Evolutionary conservation across 2,113 vertebrate genomes (phyloP).

Genomic region (Colaptes auratus): DNA sequence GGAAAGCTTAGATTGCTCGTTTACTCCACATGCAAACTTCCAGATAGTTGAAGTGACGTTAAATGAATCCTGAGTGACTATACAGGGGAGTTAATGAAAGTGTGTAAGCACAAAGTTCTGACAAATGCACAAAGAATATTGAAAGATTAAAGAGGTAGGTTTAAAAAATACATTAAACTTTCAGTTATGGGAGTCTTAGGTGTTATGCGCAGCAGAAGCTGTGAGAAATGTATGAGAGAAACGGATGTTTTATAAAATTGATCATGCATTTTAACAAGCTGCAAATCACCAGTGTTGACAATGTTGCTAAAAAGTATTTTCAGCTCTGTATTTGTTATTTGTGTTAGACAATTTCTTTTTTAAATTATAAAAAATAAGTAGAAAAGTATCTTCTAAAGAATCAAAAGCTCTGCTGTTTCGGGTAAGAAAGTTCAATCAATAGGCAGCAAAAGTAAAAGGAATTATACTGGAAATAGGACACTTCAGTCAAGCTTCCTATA

Average conservation of each 20-base stretch:
- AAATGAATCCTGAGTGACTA: constrained; percentile 29
- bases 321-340: not conserved
- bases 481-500: not conserved
- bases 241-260: constrained; percentile 13
- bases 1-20: constrained; percentile 43
- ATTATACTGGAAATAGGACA: not conserved
- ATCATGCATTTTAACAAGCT: constrained; percentile 38
- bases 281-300: not conserved
- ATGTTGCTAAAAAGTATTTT: not conserved
- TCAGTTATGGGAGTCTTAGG: constrained; percentile 31
- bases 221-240: not conserved
- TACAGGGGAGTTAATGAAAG: constrained; percentile 39
- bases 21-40: not conserved
- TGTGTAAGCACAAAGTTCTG: constrained; percentile 47
- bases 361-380: not conserved
- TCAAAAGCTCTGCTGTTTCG: not conserved
- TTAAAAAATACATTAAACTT: constrained; percentile 67
- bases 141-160: constrained; percentile 60
- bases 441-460: not conserved
- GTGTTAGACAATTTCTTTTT: not conserved
- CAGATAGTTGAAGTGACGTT: constrained; percentile 17
- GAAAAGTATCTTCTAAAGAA: not conserved
- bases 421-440: not conserved
- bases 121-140: constrained; percentile 55
- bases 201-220: not conserved